phyloP scores from a whole-genome alignment of 2,797 vertebrate genomes.

The Setipinna tenuifilis region DNA sequence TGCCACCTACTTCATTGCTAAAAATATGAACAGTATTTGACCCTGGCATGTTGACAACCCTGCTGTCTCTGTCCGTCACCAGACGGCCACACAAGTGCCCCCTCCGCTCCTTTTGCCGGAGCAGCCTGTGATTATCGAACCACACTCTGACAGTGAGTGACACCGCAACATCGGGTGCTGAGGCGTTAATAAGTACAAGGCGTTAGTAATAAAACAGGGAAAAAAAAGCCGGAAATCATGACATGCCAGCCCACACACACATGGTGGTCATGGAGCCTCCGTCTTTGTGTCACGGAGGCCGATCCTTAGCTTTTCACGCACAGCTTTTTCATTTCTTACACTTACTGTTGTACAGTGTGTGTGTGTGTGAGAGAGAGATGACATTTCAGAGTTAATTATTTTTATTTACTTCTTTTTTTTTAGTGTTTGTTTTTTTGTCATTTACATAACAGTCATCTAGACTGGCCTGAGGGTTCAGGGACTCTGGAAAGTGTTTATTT shows the following conservation, averaged over 20 bases:
- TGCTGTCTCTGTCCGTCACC: constrained; percentile 1
- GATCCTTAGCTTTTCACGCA: too few species aligned
- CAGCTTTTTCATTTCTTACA: too few species aligned
- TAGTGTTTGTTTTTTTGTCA: background rate
- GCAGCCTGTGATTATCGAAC: background rate
- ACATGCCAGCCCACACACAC: background rate
- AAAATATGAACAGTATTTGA: background rate
- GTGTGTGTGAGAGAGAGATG: background rate
- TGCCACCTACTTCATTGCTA: background rate
- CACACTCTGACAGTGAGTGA: background rate
- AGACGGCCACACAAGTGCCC: background rate
- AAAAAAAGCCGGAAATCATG: background rate
- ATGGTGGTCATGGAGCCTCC: background rate
- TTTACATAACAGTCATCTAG: background rate
- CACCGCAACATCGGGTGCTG: background rate
- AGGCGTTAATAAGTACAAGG: background rate
- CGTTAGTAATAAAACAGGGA: background rate
- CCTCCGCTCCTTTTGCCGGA: background rate
- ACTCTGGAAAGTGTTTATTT: too few species aligned
- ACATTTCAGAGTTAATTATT: background rate
- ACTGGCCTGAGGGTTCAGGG: background rate
- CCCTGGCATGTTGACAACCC: background rate
- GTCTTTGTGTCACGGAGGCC: background rate
- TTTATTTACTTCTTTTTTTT: background rate
- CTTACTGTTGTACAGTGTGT: too few species aligned